A percentile compares a stretch with the other conserved stretches of the same genome.
phyloP scores from a whole-genome alignment of 2,797 vertebrate genomes.

The Pseudochirops corinnae region DNA sequence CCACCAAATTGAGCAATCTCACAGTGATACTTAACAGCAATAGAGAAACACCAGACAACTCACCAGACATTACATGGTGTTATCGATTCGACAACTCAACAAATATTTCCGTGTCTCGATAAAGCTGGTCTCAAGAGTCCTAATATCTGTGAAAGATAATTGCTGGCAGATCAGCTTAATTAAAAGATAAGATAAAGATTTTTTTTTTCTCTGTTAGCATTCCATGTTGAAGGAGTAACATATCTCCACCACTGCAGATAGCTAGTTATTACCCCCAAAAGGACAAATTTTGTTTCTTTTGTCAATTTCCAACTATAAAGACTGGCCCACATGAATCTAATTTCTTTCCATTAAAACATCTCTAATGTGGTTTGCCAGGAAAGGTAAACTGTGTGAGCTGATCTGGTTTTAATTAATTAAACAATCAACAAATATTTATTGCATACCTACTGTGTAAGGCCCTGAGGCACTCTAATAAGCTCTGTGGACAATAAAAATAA shows the following conservation, averaged over 20 bases:
- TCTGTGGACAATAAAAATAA: slow-evolving; percentile 20
- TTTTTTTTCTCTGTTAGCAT: slow-evolving; percentile 41
- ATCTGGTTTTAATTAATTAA: slow-evolving; percentile 53
- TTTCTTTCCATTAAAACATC: slow-evolving; percentile 50
- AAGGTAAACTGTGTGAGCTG: slow-evolving; percentile 20
- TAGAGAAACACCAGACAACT: slow-evolving; percentile 52
- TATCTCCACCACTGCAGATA: slow-evolving; percentile 16
- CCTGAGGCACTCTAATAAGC: slow-evolving; percentile 3
- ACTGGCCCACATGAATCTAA: slow-evolving; percentile 37
- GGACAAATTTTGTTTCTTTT: slow-evolving; percentile 44
- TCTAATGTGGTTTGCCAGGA: not conserved
- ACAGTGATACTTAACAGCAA: slow-evolving; percentile 42
- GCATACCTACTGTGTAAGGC: slow-evolving; percentile 16
- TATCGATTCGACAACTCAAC: slow-evolving; percentile 27
- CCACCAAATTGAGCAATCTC: slow-evolving; percentile 46
- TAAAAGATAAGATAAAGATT: slow-evolving; percentile 47
- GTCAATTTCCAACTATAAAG: slow-evolving; percentile 50
- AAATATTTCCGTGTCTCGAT: slow-evolving; percentile 19
- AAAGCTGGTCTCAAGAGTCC: slow-evolving; percentile 27
- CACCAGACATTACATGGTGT: slow-evolving; percentile 50
- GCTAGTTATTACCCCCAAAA: slow-evolving; percentile 24
- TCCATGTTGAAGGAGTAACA: slow-evolving; percentile 37
- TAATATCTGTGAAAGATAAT: not conserved
- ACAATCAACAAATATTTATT: slow-evolving; percentile 49
- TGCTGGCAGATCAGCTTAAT: slow-evolving; percentile 42